Base-by-base conservation (phyloP, 1,140 invertebrate genomes). In the Cylas formicarius region DNA sequence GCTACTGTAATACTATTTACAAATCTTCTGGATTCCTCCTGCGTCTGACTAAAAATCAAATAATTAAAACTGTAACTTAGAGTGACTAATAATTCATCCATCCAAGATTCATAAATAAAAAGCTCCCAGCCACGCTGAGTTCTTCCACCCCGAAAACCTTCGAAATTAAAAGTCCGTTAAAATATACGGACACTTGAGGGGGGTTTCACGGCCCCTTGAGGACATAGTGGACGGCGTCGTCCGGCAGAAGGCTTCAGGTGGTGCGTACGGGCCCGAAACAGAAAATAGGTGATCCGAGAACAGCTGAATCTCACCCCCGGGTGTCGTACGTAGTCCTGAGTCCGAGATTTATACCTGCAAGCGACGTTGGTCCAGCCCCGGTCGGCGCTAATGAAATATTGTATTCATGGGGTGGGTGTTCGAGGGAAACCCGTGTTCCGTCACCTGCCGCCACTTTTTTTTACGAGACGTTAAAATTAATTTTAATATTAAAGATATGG, bases 341-440 rank as follows among this genome's bases (percentile, higher is more conserved):
- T 21, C 35, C 27, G 58, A 64, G 62, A 64, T 64, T 64, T 62
- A 62, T 62, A 61, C 56, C 56, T 59, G 50, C 52, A 46, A 54
- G 48, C 56, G 44, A 39, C 48, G 51, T 34, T 50, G 46, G 44
- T 52, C 52, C 52, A 50, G 52, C 41, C 54, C 44, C 48, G 42
- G 40, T 33, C 50, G 10, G 38, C 37, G 38, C 56, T 64, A 62
- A 64, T 64, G 62, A 64, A 64, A 64, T 64, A 64, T 64, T 52
- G 58, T 62, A 64, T 64, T 64, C 62, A 64, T 64, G 57, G 62
- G 51, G 55, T 55, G 49, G 51, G 36, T 22, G 17, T 35, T 35
- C 37, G 31, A 7, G 26, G 41, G 47, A 35, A 50, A 19, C 47
- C 37, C 33, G 34, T 45, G 47, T 29, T 20, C 20, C 18, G 24